Conservation (phyloP, 1,140 invertebrate genomes). For the Bombus affinis region DNA sequence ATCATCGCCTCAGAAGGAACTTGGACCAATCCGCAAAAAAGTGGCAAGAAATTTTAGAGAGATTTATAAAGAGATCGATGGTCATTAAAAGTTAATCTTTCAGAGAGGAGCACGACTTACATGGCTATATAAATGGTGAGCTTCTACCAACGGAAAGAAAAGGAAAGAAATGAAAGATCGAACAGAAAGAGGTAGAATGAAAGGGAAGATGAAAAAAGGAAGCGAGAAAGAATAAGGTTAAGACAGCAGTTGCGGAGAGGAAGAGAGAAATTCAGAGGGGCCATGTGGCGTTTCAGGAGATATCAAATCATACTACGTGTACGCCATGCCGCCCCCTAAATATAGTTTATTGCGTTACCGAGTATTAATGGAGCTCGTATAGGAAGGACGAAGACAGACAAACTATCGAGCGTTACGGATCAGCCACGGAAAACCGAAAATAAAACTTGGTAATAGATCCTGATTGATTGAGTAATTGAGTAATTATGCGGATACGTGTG, state of each 20-base stretch:
- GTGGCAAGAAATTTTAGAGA: neutral
- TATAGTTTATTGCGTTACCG: constrained; percentile 82
- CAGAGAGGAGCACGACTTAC: constrained; percentile 23
- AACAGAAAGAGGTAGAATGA: neutral
- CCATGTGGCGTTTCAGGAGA: constrained; percentile 80
- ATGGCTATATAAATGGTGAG: constrained; percentile 31
- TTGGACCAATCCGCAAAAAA: neutral
- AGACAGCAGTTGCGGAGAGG: constrained; percentile 35
- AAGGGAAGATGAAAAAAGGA: neutral
- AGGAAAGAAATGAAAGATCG: neutral
- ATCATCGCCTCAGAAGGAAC: neutral
- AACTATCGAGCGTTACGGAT: constrained; percentile 42
- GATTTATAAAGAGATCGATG: constrained; percentile 44
- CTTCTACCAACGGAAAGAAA: constrained; percentile 11
- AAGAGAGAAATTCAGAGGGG: constrained; percentile 69
- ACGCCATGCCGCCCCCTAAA: constrained; percentile 78
- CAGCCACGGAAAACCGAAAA: constrained; percentile 51
- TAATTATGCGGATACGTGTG: neutral
- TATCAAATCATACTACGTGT: constrained; percentile 79
- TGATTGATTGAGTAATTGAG: neutral
- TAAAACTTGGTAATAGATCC: constrained; percentile 32
- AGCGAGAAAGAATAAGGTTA: constrained; percentile 34
- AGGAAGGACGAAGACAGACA: constrained; percentile 69
- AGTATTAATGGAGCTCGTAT: constrained; percentile 80
- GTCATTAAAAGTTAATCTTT: constrained; percentile 60